These are phyloP conservation scores for Pipistrellus pygmaeus DNA, from an alignment of 2,797 vertebrate species.

Conservation along the genomic window DNA sequence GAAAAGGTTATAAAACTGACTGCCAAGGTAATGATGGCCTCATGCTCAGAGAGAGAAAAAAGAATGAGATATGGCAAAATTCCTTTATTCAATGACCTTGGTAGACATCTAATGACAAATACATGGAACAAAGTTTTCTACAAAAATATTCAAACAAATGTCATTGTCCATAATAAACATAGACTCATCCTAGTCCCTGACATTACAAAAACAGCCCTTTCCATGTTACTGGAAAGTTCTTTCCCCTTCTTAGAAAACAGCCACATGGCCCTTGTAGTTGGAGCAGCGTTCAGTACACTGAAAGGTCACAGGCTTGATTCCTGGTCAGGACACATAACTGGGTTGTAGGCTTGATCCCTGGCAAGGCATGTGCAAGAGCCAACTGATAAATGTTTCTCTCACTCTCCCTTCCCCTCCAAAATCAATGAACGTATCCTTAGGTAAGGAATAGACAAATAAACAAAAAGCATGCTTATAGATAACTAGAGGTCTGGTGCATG, in stretches of 20 bases:
- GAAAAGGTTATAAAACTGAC: slow-evolving; percentile 8
- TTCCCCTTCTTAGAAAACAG: background rate
- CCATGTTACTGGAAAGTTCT: background rate
- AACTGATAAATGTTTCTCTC: background rate
- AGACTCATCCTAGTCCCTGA: background rate
- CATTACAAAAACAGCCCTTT: background rate
- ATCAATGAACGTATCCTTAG: background rate
- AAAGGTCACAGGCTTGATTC: background rate
- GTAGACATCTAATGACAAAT: background rate
- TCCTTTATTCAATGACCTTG: slow-evolving; percentile 26
- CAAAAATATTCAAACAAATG: background rate
- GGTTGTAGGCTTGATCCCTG: background rate
- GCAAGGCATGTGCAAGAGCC: background rate
- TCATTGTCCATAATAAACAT: background rate
- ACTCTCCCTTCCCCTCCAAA: background rate
- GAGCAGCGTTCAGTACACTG: background rate
- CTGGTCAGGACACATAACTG: background rate
- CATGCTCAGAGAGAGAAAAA: background rate
- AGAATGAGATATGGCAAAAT: background rate
- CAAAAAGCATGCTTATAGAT: background rate
- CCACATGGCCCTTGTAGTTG: background rate
- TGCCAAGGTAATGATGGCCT: background rate
- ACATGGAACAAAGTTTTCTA: background rate
- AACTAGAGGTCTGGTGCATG: background rate
- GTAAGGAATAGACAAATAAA: background rate